phyloP scores from a whole-genome alignment of 1,140 invertebrate species.

The Littorina saxatilis region DNA sequence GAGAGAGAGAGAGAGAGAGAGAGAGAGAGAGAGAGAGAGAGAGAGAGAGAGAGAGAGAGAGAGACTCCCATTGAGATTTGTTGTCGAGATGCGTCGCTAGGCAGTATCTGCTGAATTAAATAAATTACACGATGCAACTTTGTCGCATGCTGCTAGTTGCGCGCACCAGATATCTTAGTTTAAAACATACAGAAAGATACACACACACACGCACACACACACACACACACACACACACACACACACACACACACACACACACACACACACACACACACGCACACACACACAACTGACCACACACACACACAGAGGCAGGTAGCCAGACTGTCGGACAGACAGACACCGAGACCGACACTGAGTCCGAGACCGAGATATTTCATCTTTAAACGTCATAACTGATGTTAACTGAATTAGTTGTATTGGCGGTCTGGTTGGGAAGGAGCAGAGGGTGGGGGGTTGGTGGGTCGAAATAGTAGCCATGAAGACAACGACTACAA shows the following conservation, averaged over 20 bases:
- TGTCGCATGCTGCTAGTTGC: not conserved
- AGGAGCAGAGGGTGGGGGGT: no score
- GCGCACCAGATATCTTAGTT: not conserved
- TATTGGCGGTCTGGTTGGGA: not conserved
- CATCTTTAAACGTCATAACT: not conserved
- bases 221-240: slow-evolving; percentile 18
- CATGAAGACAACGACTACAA: no score
- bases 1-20: slow-evolving; percentile 4
- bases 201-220: slow-evolving; percentile 10
- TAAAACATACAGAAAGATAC: not conserved
- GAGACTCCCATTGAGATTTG: not conserved
- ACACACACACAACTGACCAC: not conserved
- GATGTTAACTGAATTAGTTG: not conserved
- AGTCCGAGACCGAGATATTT: not conserved
- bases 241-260: slow-evolving; percentile 15
- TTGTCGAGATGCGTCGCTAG: no score
- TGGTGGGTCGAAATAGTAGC: no score
- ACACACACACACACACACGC: slow-evolving; percentile 23
- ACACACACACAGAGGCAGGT: not conserved
- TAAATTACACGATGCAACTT: not conserved
- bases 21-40: not conserved
- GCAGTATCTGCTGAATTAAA: not conserved
- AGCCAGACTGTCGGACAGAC: not conserved
- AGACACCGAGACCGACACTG: not conserved
- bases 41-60: not conserved